Conservation (phyloP, 2,113 vertebrate species). For the Probosciger aterrimus region DNA sequence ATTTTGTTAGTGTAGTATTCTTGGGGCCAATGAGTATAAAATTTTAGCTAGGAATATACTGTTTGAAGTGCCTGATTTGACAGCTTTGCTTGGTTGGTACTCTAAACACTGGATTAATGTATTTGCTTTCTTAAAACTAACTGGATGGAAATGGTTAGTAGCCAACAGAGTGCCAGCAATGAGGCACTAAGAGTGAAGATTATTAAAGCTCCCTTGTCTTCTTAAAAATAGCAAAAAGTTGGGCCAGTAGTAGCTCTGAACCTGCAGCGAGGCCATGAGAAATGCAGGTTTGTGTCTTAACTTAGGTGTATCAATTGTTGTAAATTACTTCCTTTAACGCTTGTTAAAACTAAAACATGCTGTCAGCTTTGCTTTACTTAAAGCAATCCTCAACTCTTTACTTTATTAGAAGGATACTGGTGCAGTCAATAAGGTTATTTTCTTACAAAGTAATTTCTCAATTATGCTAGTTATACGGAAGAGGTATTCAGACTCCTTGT, state of each 20-base stretch:
- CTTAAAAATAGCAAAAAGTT: slow-evolving; percentile 50
- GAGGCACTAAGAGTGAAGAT: slow-evolving; percentile 59
- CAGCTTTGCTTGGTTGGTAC: slow-evolving; percentile 64
- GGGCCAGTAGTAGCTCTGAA: slow-evolving; percentile 39
- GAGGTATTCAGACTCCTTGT: slow-evolving; percentile 33
- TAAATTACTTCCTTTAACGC: neutral
- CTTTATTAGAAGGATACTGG: slow-evolving; percentile 36
- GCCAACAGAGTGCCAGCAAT: slow-evolving; percentile 63
- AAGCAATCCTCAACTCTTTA: slow-evolving; percentile 28
- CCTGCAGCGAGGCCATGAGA: slow-evolving; percentile 51
- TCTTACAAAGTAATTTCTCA: slow-evolving; percentile 16
- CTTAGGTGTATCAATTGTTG: slow-evolving; percentile 42
- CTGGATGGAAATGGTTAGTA: slow-evolving; percentile 66
- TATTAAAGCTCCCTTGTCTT: slow-evolving; percentile 58
- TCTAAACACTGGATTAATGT: slow-evolving; percentile 61
- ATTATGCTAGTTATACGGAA: neutral
- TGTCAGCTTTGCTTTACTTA: slow-evolving; percentile 37
- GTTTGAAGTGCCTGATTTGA: slow-evolving; percentile 68
- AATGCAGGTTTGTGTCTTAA: slow-evolving; percentile 51
- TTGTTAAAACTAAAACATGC: slow-evolving; percentile 31
- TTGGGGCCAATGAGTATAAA: slow-evolving; percentile 46
- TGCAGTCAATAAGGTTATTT: slow-evolving; percentile 31
- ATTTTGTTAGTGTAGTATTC: slow-evolving; percentile 57
- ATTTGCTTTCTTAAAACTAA: slow-evolving; percentile 64
- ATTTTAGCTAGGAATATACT: slow-evolving; percentile 54